These are phyloP conservation scores for Malurus splendens DNA, from an alignment of 2,797 vertebrate genomes.

Conservation along the genomic window DNA sequence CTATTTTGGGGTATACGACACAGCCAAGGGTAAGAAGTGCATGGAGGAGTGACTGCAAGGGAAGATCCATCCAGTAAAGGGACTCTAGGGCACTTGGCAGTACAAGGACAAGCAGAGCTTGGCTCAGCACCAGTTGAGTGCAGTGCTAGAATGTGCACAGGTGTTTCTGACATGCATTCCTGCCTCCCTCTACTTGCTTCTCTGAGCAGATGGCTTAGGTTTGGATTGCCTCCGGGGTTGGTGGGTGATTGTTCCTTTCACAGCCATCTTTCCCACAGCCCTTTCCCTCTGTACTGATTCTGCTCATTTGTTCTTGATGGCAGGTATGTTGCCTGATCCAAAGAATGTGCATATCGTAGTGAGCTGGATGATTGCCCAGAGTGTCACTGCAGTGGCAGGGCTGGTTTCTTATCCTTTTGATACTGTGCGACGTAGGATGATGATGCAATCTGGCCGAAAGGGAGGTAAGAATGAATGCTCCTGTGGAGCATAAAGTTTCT, in stretches of 20 bases:
- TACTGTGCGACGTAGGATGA: conserved; percentile 98
- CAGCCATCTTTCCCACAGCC: neutral
- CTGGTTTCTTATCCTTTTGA: conserved; percentile 95
- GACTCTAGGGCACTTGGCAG: neutral
- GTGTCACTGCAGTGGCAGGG: conserved; percentile 89
- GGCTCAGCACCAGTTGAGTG: neutral
- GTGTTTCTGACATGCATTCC: neutral
- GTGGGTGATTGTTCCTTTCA: neutral
- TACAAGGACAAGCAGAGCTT: neutral
- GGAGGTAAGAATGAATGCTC: conserved; percentile 79
- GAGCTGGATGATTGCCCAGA: conserved; percentile 98
- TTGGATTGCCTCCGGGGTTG: neutral
- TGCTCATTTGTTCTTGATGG: neutral
- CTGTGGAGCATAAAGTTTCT: neutral
- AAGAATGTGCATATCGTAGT: conserved; percentile 96
- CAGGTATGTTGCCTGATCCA: conserved; percentile 97
- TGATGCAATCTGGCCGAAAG: conserved; percentile 99
- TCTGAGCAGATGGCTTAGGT: neutral
- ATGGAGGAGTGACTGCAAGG: neutral
- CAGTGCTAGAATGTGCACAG: neutral
- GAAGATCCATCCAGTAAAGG: neutral
- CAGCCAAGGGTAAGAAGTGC: conserved; percentile 89
- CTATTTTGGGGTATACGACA: conserved; percentile 97
- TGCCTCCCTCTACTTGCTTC: neutral
- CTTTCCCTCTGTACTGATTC: neutral